A percentile compares a stretch with the other conserved stretches of the same genome.
These are phyloP conservation scores for Phorcus lineatus DNA, from an alignment of 2,888 invertebrate species.

Conservation along the genomic window DNA sequence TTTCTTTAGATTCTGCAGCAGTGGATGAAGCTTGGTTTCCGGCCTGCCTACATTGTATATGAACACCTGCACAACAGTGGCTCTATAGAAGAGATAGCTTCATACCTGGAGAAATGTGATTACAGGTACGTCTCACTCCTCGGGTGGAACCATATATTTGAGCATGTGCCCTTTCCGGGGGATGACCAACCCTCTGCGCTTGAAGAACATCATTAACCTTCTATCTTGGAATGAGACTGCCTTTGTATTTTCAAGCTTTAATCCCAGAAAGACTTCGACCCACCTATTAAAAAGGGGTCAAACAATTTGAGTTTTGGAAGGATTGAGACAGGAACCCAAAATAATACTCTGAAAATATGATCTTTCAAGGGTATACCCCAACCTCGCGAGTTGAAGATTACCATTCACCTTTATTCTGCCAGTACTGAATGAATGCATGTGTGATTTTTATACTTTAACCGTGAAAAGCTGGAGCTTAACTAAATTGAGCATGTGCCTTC, in stretches of 20 bases:
- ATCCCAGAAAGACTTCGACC: neutral
- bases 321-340: too few species aligned
- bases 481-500: too few species aligned
- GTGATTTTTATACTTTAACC: too few species aligned
- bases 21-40: slow-evolving; percentile 53
- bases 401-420: too few species aligned
- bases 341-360: too few species aligned
- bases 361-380: too few species aligned
- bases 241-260: neutral
- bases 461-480: too few species aligned
- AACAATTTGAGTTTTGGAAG: too few species aligned
- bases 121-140: slow-evolving; percentile 49
- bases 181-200: neutral
- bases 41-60: slow-evolving; percentile 64
- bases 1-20: slow-evolving; percentile 57
- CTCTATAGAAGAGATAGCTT: slow-evolving; percentile 31
- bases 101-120: slow-evolving; percentile 41
- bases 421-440: too few species aligned
- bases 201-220: neutral
- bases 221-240: neutral
- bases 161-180: slow-evolving; percentile 33
- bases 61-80: slow-evolving; percentile 58
- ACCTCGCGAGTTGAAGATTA: too few species aligned
- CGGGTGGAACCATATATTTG: slow-evolving; percentile 66
- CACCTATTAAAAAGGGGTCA: too few species aligned